Evolutionary conservation across 2,888 invertebrate species (phyloP).

Genomic region (Rotaria macrura): DNA sequence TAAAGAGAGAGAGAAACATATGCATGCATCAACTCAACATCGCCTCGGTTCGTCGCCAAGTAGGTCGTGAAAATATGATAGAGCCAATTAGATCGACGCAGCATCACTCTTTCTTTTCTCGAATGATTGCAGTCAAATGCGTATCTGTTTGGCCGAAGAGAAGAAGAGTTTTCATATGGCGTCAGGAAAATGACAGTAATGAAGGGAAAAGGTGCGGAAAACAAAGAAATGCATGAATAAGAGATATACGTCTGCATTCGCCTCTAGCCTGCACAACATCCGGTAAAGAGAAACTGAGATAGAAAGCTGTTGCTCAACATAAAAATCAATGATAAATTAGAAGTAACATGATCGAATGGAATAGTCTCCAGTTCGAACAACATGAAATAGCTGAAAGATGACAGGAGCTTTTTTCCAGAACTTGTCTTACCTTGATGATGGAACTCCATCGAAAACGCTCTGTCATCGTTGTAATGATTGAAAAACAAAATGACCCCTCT

Average conservation of each 20-base stretch:
- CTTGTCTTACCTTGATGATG: no score
- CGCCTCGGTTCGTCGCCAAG: background rate
- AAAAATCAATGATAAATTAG: background rate
- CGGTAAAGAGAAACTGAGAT: background rate
- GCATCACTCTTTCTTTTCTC: background rate
- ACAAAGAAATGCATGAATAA: background rate
- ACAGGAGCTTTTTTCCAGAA: no score
- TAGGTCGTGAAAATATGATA: background rate
- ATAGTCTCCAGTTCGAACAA: background rate
- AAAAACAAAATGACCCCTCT: background rate
- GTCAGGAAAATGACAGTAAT: background rate
- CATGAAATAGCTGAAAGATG: background rate
- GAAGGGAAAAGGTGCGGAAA: background rate
- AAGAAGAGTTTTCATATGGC: background rate
- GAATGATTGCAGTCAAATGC: background rate
- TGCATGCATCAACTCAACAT: no score
- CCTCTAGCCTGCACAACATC: background rate
- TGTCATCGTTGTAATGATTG: background rate
- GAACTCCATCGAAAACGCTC: background rate
- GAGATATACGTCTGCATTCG: background rate
- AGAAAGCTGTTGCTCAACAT: background rate
- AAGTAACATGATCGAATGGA: background rate
- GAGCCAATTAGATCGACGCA: background rate
- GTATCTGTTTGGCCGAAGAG: background rate
- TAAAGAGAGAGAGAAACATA: no score